Conservation (phyloP, 2,113 vertebrate species). For the Semnornis frantzii region DNA sequence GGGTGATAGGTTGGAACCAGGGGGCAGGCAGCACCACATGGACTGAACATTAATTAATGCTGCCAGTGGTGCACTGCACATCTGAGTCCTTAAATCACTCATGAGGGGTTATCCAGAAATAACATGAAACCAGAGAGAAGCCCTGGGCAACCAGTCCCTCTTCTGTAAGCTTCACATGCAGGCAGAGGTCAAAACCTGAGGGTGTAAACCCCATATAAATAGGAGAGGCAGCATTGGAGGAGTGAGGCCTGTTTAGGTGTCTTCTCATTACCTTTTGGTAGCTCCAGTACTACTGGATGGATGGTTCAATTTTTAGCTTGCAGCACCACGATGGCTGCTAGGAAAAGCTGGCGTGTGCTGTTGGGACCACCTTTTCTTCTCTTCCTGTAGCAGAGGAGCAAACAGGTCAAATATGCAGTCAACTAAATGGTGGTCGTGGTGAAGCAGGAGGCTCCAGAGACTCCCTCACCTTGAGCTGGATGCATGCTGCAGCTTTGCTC, state of each 20-base stretch:
- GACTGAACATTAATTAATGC: not conserved
- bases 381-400: not conserved
- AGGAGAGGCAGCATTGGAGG: not conserved
- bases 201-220: not conserved
- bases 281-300: not conserved
- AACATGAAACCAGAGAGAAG: not conserved
- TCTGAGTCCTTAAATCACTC: accelerated
- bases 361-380: not conserved
- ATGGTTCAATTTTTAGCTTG: not conserved
- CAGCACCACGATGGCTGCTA: not conserved
- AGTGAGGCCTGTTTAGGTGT: not conserved
- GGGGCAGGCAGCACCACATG: not conserved
- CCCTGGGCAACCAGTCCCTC: not conserved
- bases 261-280: not conserved
- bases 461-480: accelerated
- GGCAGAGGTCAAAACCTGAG: not conserved
- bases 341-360: not conserved
- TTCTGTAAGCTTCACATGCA: not conserved
- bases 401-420: not conserved
- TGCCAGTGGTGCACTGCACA: too few species aligned
- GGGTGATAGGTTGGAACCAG: not conserved
- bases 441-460: not conserved
- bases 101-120: not conserved
- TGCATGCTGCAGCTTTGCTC: accelerated
- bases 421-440: not conserved